Conservation (phyloP, 1,140 invertebrate genomes). For the Hormaphis cornu region DNA sequence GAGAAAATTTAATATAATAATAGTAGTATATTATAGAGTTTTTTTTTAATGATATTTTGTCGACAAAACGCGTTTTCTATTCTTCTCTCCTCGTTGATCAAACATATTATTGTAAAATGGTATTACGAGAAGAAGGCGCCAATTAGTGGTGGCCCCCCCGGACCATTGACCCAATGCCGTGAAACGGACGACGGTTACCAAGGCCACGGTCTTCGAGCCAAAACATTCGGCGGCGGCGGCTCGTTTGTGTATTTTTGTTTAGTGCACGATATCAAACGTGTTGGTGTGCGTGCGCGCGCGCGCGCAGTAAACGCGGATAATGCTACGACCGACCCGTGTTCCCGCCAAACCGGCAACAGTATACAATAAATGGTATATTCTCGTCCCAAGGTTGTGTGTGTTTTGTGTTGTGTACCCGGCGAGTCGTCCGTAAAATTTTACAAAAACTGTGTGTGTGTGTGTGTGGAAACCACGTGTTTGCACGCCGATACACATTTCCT, state of each 20-base stretch:
- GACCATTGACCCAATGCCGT: constrained; percentile 25
- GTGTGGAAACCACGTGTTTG: constrained; percentile 25
- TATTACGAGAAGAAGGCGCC: no score
- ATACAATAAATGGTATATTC: no score
- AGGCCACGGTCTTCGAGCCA: constrained; percentile 22
- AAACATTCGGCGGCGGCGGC: constrained; percentile 19
- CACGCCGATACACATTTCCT: no score
- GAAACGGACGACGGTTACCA: constrained; percentile 13
- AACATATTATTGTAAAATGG: no score
- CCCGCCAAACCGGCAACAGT: constrained; percentile 22
- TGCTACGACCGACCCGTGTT: neutral
- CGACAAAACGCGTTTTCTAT: neutral
- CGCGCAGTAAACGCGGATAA: constrained; percentile 18
- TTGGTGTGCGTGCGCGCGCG: neutral
- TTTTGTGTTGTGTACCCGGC: neutral
- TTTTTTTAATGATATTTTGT: neutral
- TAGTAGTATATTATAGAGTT: neutral
- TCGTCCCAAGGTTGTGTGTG: constrained; percentile 13
- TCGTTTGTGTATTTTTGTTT: neutral
- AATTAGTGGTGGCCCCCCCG: constrained; percentile 4
- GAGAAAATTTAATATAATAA: no score
- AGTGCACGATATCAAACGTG: neutral
- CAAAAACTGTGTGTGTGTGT: no score
- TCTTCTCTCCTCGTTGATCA: neutral
- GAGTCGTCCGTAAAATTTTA: no score